phyloP scores from a whole-genome alignment of 2,113 vertebrate species.

The Lepidothrix coronata region DNA sequence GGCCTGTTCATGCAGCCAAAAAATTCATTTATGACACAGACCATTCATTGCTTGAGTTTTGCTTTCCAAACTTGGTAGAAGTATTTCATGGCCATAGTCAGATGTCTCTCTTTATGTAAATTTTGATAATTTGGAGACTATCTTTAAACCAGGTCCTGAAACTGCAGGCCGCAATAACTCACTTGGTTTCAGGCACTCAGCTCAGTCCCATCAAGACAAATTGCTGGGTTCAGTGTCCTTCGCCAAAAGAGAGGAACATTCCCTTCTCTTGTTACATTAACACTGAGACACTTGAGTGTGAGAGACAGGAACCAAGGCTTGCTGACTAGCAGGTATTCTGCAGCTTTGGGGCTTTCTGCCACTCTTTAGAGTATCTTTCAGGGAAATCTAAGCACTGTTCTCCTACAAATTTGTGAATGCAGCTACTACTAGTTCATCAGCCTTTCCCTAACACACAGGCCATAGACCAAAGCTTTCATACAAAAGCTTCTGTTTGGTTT shows the following conservation, averaged over 20 bases:
- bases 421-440: neutral
- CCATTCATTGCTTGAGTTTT: slow-evolving; percentile 65
- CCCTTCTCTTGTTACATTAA: slow-evolving; percentile 60
- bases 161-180: slow-evolving; percentile 33
- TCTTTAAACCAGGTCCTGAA: slow-evolving; percentile 66
- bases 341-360: neutral
- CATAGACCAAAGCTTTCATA: neutral
- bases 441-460: neutral
- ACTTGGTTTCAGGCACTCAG: slow-evolving; percentile 13
- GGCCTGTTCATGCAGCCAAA: slow-evolving; percentile 45
- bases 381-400: neutral
- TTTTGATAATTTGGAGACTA: slow-evolving; percentile 69
- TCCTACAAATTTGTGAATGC: neutral
- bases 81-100: slow-evolving; percentile 57
- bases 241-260: slow-evolving; percentile 59
- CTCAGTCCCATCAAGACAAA: slow-evolving; percentile 52
- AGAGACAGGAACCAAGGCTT: neutral
- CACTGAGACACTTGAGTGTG: neutral
- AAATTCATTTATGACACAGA: slow-evolving; percentile 63
- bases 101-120: slow-evolving; percentile 70
- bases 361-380: neutral
- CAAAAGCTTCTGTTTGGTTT: neutral
- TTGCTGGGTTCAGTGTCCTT: neutral
- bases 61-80: slow-evolving; percentile 70
- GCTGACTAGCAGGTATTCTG: slow-evolving; percentile 41